Base-by-base conservation (phyloP, 2,888 invertebrate species). In the Leptura quadrifasciata region DNA sequence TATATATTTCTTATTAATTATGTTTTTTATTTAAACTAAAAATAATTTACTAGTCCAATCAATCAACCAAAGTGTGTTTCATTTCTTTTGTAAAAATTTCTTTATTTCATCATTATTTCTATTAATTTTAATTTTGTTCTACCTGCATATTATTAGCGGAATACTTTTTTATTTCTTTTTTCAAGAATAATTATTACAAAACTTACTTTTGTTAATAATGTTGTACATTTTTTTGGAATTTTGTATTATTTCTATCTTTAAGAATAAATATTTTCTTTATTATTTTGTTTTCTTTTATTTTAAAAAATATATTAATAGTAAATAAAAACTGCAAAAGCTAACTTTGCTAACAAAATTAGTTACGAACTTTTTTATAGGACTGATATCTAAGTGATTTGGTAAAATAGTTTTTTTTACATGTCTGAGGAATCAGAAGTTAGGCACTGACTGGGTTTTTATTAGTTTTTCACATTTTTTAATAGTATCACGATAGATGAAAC, bases 21-120 rank as follows among this genome's bases (percentile, higher is more conserved):
- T 78, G 76, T 82, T 84, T 80, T 81, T 81, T 81, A 77, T 76
- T 82, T 80, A 76, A 74, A 77, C 77, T 72, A 67, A 76, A 79
- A 78, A 79, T 81, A 82, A 82, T 83, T 84, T 85, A 87, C 89
- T 89, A 89, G 89, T 89, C 89, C 86, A 87, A 86, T 85, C 84
- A 83, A 88, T 85, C 87, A 89, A 88, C 89, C 89, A 89, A 89
- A 89, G 89, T 89, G 80, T 84, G 80, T 81, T 77, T 80, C 76
- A 76, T 72, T 76, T 72, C 77, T 80, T 81, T 79, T 81, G 79
- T 81, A 81, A 79, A 80, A 77, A 76, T 74, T 82, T 69, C 72
- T 76, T 80, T 76, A 73, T 79, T 57, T 57, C 20, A 78, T 82
- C 65, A 75, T 75, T 79, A 76, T 73, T 78, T 55, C 70, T 64